Conservation (phyloP, 1,140 invertebrate species). For the Procambarus clarkii region DNA sequence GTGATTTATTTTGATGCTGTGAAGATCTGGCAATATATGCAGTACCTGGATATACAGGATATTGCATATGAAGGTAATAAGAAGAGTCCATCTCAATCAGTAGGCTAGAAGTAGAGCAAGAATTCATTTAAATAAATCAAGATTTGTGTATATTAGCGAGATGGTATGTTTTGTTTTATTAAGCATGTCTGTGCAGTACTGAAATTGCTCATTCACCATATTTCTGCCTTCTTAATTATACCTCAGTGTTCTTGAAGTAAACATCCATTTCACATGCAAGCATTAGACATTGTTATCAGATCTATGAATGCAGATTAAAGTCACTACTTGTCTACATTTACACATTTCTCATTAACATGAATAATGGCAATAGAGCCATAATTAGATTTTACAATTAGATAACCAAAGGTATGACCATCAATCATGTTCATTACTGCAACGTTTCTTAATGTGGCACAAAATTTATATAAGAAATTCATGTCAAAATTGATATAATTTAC, state of each 20-base stretch:
- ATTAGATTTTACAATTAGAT: too few relatives aligned
- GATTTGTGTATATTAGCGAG: background rate
- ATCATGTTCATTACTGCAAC: too few relatives aligned
- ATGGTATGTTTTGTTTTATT: background rate
- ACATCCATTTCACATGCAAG: background rate
- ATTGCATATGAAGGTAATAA: background rate
- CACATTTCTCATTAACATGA: background rate
- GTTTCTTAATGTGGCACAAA: too few relatives aligned
- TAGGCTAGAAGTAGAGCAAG: background rate
- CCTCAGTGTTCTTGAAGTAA: background rate
- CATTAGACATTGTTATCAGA: background rate
- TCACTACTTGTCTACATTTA: background rate
- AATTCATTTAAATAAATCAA: background rate
- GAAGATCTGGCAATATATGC: background rate
- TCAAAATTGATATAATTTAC: too few relatives aligned
- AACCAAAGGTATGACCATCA: too few relatives aligned
- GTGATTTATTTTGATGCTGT: too few relatives aligned
- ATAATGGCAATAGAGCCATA: background rate
- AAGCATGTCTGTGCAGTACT: background rate
- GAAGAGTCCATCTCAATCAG: background rate
- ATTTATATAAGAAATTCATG: too few relatives aligned
- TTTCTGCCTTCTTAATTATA: slow-evolving; percentile 13
- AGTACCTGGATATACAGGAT: background rate
- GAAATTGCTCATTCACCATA: slow-evolving; percentile 13
- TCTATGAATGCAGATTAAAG: background rate